phyloP scores from a whole-genome alignment of 1,140 invertebrate genomes.

The Dreissena rostriformis region DNA sequence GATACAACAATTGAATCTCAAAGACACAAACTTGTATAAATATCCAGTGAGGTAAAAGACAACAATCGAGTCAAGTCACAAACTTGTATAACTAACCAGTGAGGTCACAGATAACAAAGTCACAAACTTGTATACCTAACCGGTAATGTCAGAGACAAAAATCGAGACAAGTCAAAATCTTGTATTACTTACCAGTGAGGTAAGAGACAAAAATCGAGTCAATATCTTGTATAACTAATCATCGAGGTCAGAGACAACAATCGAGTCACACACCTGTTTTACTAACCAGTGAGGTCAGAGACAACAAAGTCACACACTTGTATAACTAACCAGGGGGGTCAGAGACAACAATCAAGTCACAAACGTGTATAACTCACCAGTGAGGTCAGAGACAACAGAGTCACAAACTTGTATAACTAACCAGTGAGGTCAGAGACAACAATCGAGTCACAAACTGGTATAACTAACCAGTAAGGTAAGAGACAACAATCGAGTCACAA shows the following conservation, averaged over 20 bases:
- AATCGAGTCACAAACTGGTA: no score
- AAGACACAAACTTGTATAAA: no score
- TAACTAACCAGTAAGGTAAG: slow-evolving; percentile 92
- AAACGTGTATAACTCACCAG: no score
- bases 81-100: no score
- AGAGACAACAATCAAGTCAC: slow-evolving; percentile 95
- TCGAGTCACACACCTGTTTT: no score
- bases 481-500: slow-evolving; percentile 95
- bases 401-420: no score
- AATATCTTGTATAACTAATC: no score
- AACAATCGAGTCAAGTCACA: slow-evolving; percentile 94
- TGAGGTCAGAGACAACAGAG: slow-evolving; percentile 95
- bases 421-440: slow-evolving; percentile 95
- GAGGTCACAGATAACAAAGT: slow-evolving; percentile 96
- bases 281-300: slow-evolving; percentile 92
- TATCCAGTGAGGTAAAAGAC: slow-evolving; percentile 94
- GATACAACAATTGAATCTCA: slow-evolving; percentile 96
- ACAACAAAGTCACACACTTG: no score
- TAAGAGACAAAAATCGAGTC: slow-evolving; percentile 96
- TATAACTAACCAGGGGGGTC: slow-evolving; percentile 92
- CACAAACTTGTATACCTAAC: no score
- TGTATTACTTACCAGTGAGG: slow-evolving; percentile 89
- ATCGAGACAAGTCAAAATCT: no score
- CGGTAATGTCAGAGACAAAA: slow-evolving; percentile 95
- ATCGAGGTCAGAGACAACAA: slow-evolving; percentile 96